phyloP scores from a whole-genome alignment of 2,888 invertebrate species.

The Orthonevra nobilis region DNA sequence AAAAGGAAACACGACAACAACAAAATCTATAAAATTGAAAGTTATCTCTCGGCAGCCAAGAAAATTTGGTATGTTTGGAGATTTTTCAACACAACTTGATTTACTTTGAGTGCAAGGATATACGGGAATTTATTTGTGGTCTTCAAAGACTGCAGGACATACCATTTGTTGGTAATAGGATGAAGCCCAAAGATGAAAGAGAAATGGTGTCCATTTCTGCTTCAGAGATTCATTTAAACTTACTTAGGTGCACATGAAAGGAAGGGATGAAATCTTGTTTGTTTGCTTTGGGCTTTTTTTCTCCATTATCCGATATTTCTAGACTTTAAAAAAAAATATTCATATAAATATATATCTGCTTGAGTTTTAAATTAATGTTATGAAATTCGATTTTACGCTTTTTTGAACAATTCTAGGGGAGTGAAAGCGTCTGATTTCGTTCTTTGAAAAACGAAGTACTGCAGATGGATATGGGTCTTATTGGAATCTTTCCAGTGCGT shows the following conservation, averaged over 20 bases:
- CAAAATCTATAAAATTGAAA: constrained; percentile 8
- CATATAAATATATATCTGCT: too few relatives aligned
- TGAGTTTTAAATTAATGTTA: constrained; percentile 41
- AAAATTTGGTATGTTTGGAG: constrained; percentile 52
- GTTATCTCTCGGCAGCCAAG: constrained; percentile 28
- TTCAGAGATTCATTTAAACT: constrained; percentile 60
- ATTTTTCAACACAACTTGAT: constrained; percentile 53
- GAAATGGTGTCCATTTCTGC: constrained; percentile 42
- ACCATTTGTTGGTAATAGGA: constrained; percentile 33
- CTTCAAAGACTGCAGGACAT: constrained; percentile 20
- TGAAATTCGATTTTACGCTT: constrained; percentile 63
- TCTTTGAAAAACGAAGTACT: background rate
- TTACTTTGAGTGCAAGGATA: constrained; percentile 43
- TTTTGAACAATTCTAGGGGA: constrained; percentile 45
- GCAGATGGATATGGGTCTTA: constrained; percentile 14
- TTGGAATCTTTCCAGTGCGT: constrained; percentile 48
- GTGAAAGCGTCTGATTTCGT: background rate
- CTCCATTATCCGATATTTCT: too few relatives aligned
- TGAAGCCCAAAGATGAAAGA: constrained; percentile 46
- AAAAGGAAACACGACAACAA: too few relatives aligned
- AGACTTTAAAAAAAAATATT: too few relatives aligned
- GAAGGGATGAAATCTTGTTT: constrained; percentile 24
- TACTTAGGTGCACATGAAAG: constrained; percentile 30
- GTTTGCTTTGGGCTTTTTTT: constrained; percentile 26
- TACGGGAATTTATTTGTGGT: constrained; percentile 56